Conservation (phyloP, 1,140 invertebrate species). For the Macrobrachium rosenbergii region DNA sequence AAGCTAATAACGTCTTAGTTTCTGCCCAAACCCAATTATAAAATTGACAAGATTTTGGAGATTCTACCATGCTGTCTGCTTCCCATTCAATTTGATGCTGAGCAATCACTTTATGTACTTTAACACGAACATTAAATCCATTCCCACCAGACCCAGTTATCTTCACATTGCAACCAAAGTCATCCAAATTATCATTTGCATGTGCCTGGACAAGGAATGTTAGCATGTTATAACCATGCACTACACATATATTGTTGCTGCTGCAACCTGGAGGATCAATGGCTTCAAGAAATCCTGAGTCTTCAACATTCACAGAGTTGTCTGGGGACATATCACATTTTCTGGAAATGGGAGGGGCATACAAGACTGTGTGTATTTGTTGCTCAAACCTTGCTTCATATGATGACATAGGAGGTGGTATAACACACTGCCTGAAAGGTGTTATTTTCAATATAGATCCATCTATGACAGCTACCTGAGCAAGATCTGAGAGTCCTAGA, state of each 20-base stretch:
- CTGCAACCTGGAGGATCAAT: conserved; percentile 69
- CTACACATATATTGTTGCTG: conserved; percentile 64
- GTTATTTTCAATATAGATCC: conserved; percentile 80
- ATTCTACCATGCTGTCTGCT: background rate
- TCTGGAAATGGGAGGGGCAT: conserved; percentile 71
- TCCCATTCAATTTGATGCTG: conserved; percentile 43
- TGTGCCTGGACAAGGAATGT: conserved; percentile 50
- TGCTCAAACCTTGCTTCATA: conserved; percentile 74
- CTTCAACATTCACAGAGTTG: conserved; percentile 64
- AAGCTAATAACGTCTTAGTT: conserved; percentile 62
- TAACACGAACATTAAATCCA: conserved; percentile 43
- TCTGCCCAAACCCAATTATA: conserved; percentile 66
- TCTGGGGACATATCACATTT: conserved; percentile 70
- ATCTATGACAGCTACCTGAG: conserved; percentile 82
- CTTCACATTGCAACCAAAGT: conserved; percentile 27
- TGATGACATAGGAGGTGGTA: conserved; percentile 88
- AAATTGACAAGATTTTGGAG: conserved; percentile 21
- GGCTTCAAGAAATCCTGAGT: conserved; percentile 68
- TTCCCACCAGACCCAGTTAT: conserved; percentile 59
- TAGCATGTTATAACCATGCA: conserved; percentile 60
- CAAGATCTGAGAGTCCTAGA: conserved; percentile 8
- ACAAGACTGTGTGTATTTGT: conserved; percentile 76
- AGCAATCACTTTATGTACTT: conserved; percentile 38
- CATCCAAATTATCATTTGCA: conserved; percentile 26
- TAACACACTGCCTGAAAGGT: conserved; percentile 78